Percentiles rank a stretch among this genome's conserved stretches.
Evolutionary conservation across 2,797 vertebrate species (phyloP).

Genomic region (Lophotriccus pileatus): DNA sequence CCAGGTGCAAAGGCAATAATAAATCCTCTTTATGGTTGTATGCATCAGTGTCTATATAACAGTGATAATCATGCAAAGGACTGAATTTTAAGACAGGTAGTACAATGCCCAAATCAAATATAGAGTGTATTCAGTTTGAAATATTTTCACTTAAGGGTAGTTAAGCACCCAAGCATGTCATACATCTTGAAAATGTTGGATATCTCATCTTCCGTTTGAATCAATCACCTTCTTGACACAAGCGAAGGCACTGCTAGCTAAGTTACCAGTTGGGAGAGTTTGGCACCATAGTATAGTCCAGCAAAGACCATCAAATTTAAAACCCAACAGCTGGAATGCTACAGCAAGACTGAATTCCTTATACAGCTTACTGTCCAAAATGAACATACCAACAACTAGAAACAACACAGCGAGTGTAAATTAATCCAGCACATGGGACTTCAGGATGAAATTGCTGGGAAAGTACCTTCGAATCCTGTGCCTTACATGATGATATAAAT

Average conservation of each 20-base stretch:
- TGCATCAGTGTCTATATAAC: not conserved
- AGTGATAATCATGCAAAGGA: not conserved
- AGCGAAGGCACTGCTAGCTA: not conserved
- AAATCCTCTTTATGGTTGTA: not conserved
- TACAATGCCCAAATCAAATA: not conserved
- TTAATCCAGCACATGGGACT: not conserved
- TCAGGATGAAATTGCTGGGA: not conserved
- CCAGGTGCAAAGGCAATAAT: not conserved
- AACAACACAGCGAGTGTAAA: not conserved
- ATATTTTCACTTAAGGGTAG: not conserved
- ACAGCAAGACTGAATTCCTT: not conserved
- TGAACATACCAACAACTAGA: not conserved
- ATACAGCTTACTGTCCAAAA: not conserved
- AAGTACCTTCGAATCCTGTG: not conserved
- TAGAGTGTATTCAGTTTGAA: not conserved
- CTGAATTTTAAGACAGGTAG: not conserved
- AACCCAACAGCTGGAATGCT: not conserved
- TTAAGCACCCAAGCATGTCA: not conserved
- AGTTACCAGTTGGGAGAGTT: not conserved
- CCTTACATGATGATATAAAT: not conserved
- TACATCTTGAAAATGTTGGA: not conserved
- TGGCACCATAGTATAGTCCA: not conserved
- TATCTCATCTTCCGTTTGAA: not conserved
- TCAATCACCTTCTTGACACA: not conserved
- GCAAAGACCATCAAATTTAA: not conserved